Conservation (phyloP, 2,797 vertebrate species). For the Lerista edwardsae region DNA sequence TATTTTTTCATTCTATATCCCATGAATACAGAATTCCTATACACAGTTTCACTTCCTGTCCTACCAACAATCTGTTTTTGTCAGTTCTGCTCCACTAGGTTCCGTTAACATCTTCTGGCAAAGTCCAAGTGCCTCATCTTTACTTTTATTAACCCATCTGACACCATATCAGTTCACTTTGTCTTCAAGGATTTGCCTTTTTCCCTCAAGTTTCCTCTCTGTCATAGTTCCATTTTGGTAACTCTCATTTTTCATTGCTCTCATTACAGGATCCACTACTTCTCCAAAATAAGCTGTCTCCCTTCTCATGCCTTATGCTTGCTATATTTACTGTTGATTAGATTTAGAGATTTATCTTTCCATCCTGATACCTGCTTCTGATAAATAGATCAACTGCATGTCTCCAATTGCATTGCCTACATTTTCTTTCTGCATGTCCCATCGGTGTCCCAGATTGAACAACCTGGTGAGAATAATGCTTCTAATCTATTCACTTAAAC, state of each 20-base stretch:
- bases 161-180: not conserved
- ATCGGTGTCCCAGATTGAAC: not conserved
- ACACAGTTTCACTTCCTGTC: not conserved
- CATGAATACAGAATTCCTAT: too few species aligned
- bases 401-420: not conserved
- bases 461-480: not conserved
- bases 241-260: not conserved
- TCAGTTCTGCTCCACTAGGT: not conserved
- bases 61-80: not conserved
- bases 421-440: not conserved
- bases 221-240: not conserved
- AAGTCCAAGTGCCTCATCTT: not conserved
- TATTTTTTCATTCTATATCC: too few species aligned
- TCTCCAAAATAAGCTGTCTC: not conserved
- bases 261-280: not conserved
- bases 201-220: not conserved
- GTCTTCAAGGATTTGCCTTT: not conserved
- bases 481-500: not conserved
- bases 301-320: not conserved
- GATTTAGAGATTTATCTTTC: not conserved
- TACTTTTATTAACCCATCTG: not conserved
- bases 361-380: not conserved
- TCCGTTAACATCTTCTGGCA: not conserved
- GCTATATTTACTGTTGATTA: not conserved
- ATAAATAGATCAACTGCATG: too few species aligned